Evolutionary conservation across 2,797 vertebrate genomes (phyloP), one percentile per base, ranked within the genome.

Genomic region (Sebastes nivosus): DNA sequence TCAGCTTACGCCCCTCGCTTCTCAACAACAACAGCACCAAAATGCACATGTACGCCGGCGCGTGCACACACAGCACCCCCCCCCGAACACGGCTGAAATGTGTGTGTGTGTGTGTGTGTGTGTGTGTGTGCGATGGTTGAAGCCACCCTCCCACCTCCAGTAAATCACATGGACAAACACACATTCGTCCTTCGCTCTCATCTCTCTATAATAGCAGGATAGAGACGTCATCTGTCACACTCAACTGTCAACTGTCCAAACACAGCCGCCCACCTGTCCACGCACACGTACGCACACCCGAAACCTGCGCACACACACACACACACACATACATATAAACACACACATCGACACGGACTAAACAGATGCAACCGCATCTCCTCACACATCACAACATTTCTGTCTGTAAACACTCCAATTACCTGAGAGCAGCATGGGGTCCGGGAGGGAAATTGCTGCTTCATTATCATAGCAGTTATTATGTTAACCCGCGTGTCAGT

Each of bases 391-490:
- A 63, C 50, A 79, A 72, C 75, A 87, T 85, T 79, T 83, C 70
- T 86, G 61, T 76, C 80, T 88, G 85, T 90, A 95, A 93, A 95
- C 90, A 92, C 85, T 79, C 85, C 87, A 92, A 94, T 94, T 95
- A 94, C 87, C 91, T 89, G 86, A 87, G 87, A 93, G 87, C 90
- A 90, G 89, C 84, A 88, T 85, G 87, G 75, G 84, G 85, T 90
- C 90, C 52, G 64, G 69, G 84, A 78, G 84, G 88, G 88, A 92
- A 89, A 90, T 91, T 86, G 81, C 75, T 66, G 80, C 79, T 88
- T 94, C 91, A 94, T 95, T 93, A 93, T 90, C 91, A 91, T 86
- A 89, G 84, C 88, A 91, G 89, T 94, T 93, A 94, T 93, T 90
- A 90, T 90, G 88, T 89, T 92, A 92, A 89, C 90, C 86, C 81